Evolutionary conservation across 2,888 invertebrate genomes (phyloP), one percentile per base, ranked within the genome.

Genomic region (Chalcosyrphus nemorum): DNA sequence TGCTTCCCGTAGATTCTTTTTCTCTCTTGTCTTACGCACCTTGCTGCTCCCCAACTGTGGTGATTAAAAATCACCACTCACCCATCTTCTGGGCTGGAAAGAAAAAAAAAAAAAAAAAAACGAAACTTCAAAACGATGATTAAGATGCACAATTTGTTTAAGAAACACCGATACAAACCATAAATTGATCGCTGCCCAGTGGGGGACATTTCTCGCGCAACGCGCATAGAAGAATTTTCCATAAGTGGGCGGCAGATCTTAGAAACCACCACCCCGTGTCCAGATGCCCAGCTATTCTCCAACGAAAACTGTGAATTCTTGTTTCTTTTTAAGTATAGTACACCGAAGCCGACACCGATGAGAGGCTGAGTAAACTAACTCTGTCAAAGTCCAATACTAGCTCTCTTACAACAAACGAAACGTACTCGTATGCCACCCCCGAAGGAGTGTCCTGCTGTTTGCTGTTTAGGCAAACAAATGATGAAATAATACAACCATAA

Each of bases 401-500:
- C 41, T 24, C 45, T 50, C 21, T 59, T 65, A 19, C 29, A 21
- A n/a, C n/a, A n/a, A n/a, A n/a, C n/a, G n/a, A n/a, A 5, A 15
- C 50, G 41, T 41, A 52, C n/a, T n/a, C 41, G 52, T 59, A 45
- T 59, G 71, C 80, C 80, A 85, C 81, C 85, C 71, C 75, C 71
- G 85, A 75, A 19, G 59, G 45, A 13, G 81, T 61, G 11, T 35
- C 85, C 81, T 54, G 81, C 81, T 81, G 85, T 13, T 75, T 76
- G 80, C 75, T 85, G 85, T 85, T 81, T 85, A 81, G 70, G 75
- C 63, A 81, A 85, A 85, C 85, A 85, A 85, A 85, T 81, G 81
- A 74, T 81, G 85, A 85, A 81, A 85, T 85, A 85, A 85, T 85
- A 78, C 54, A 81, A 85, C 71, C 85, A 85, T 85, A 85, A 85